Percentiles rank a stretch among this genome's conserved stretches.
These are phyloP conservation scores for Echeneis naucrates DNA, from an alignment of 2,797 vertebrate species.

Conservation along the genomic window DNA sequence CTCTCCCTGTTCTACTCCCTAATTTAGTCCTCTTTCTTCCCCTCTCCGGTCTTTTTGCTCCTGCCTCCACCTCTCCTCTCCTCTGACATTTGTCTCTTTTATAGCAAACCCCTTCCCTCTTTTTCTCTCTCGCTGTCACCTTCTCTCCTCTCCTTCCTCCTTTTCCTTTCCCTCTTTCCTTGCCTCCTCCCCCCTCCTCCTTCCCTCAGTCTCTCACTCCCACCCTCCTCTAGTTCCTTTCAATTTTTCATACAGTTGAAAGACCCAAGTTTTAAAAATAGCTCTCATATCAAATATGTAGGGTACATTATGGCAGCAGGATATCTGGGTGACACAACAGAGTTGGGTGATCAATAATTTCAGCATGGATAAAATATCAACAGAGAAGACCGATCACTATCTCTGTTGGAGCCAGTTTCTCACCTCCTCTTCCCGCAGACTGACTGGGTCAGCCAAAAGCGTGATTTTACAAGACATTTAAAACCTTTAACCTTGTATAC, in stretches of 20 bases:
- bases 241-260: conserved; percentile 87
- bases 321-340: conserved; percentile 62
- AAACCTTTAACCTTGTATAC: conserved; percentile 16
- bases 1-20: conserved; percentile 40
- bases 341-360: conserved; percentile 78
- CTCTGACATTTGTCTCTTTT: conserved; percentile 72
- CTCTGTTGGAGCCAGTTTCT: conserved; percentile 25
- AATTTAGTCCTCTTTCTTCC: conserved; percentile 52
- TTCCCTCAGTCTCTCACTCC: conserved; percentile 43
- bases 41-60: conserved; percentile 49
- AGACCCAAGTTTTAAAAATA: conserved; percentile 86
- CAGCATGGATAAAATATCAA: conserved; percentile 68
- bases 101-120: conserved; percentile 55
- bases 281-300: conserved; percentile 88
- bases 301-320: conserved; percentile 77
- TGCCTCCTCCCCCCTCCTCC: conserved; percentile 12
- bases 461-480: conserved; percentile 39
- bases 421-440: conserved; percentile 18
- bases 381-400: conserved; percentile 22
- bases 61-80: conserved; percentile 42
- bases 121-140: conserved; percentile 14
- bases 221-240: conserved; percentile 66
- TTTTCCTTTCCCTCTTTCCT: conserved; percentile 33
- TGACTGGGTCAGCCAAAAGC: conserved; percentile 23
- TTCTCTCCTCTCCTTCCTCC: conserved; percentile 40